These are phyloP conservation scores for Caligus rogercresseyi DNA, from an alignment of 1,140 invertebrate genomes.

Conservation along the genomic window DNA sequence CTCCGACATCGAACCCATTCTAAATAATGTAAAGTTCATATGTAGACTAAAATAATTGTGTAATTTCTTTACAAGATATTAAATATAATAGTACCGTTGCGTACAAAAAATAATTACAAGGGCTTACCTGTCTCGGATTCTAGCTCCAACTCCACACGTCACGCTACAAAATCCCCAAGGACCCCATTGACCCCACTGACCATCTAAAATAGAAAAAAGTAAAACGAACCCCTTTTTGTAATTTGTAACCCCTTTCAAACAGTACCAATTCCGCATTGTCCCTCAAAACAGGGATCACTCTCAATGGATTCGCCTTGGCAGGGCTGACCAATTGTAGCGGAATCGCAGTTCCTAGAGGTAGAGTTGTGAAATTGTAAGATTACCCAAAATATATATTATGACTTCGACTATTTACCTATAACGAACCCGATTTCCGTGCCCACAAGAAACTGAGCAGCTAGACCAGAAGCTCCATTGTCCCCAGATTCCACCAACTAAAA, in stretches of 20 bases:
- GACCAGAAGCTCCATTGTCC: not conserved
- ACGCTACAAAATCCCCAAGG: conserved; percentile 29
- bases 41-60: too few species aligned
- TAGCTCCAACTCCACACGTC: conserved; percentile 28
- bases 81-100: too few species aligned
- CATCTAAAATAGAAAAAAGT: conserved; percentile 24
- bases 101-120: too few species aligned
- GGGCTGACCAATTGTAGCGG: not conserved
- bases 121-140: conserved; percentile 18
- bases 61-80: too few species aligned
- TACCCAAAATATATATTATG: too few species aligned
- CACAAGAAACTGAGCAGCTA: not conserved
- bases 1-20: too few species aligned
- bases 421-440: not conserved
- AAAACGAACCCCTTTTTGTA: too few species aligned
- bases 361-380: too few species aligned
- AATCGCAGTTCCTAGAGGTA: not conserved
- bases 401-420: too few species aligned
- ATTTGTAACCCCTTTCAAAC: not conserved
- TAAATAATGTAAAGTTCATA: too few species aligned
- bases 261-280: not conserved
- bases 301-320: not conserved
- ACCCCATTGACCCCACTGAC: conserved; percentile 30
- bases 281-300: not conserved
- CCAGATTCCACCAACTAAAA: not conserved